phyloP scores from a whole-genome alignment of 1,140 invertebrate genomes.

The Caenorhabditis briggsae region DNA sequence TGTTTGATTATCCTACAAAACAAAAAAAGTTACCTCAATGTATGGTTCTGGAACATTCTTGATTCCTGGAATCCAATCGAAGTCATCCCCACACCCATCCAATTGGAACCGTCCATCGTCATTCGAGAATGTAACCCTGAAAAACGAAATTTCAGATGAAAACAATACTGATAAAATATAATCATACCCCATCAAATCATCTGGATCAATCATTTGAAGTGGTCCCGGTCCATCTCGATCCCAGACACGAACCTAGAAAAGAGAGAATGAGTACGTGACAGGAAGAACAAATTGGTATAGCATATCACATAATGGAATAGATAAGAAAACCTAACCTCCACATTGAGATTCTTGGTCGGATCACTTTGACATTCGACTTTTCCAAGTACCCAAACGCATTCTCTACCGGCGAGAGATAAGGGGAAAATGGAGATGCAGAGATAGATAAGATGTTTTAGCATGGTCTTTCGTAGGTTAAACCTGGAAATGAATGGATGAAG shows the following conservation, averaged over 20 bases:
- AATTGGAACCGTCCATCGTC: slow-evolving; percentile 74
- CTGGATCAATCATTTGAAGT: slow-evolving; percentile 64
- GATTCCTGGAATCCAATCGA: slow-evolving; percentile 73
- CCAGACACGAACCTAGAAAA: slow-evolving; percentile 64
- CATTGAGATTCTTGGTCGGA: slow-evolving; percentile 65
- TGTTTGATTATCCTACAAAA: too few species aligned
- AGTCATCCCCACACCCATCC: slow-evolving; percentile 74
- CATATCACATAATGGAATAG: neutral
- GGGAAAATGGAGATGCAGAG: slow-evolving; percentile 23
- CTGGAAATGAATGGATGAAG: slow-evolving; percentile 9
- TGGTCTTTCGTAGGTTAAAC: neutral
- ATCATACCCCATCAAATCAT: slow-evolving; percentile 68
- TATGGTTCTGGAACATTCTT: slow-evolving; percentile 72
- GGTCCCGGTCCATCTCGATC: slow-evolving; percentile 63
- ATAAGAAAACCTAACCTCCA: slow-evolving; percentile 59
- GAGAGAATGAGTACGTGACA: neutral
- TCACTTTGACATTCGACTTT: slow-evolving; percentile 66
- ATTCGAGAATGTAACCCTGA: slow-evolving; percentile 74
- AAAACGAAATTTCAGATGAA: slow-evolving; percentile 10
- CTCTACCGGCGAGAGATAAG: slow-evolving; percentile 51
- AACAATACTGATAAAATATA: neutral
- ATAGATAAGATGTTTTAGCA: slow-evolving; percentile 10
- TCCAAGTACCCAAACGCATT: slow-evolving; percentile 68
- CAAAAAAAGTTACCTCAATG: slow-evolving; percentile 62
- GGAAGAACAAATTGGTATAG: neutral